These are phyloP conservation scores for Falco berigora DNA, from an alignment of 2,797 vertebrate genomes.

Conservation along the genomic window DNA sequence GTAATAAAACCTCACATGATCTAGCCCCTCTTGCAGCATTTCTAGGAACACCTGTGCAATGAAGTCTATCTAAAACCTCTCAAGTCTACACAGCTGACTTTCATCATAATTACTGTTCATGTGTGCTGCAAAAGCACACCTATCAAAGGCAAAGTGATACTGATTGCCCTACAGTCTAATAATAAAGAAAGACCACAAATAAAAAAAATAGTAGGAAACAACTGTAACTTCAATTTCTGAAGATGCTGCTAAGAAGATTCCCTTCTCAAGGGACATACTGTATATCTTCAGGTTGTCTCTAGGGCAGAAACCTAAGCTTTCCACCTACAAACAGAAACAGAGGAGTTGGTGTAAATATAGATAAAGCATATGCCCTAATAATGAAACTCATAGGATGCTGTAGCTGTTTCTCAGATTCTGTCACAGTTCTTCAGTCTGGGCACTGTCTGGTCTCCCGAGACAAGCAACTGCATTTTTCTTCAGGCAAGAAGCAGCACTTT, in stretches of 20 bases:
- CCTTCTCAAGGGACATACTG: accelerated
- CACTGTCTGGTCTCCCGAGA: background rate
- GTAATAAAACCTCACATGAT: background rate
- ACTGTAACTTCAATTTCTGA: background rate
- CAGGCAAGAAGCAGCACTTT: background rate
- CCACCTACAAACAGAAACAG: background rate
- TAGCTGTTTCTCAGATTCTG: background rate
- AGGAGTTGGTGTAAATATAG: background rate
- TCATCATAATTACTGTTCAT: background rate
- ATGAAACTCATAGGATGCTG: background rate
- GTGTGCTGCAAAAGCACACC: background rate
- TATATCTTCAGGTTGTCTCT: background rate
- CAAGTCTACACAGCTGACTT: background rate
- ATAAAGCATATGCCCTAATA: background rate
- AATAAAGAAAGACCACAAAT: background rate
- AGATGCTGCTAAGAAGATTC: background rate
- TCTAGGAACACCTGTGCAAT: background rate
- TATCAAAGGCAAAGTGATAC: background rate
- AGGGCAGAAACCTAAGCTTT: background rate
- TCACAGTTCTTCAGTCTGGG: background rate
- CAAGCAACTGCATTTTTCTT: background rate
- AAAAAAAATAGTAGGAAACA: background rate
- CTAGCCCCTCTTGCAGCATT: background rate
- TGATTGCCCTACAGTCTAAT: background rate
- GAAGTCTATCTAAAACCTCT: background rate